Evolutionary conservation across 2,113 vertebrate species (phyloP).

Genomic region (Dascyllus trimaculatus): DNA sequence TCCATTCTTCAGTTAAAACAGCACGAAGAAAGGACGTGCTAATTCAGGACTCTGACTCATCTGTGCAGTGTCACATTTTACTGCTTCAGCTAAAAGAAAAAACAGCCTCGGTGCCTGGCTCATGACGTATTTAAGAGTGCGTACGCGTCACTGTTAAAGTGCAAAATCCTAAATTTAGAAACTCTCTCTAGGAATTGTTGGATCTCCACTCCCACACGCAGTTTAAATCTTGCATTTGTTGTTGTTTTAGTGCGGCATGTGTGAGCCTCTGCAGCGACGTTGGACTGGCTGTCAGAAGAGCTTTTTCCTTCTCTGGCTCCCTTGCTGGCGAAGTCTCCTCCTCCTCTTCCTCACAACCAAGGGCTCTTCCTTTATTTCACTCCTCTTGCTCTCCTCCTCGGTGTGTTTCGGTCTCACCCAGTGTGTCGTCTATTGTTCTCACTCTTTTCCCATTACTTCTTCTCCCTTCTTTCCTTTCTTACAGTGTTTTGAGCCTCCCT

Average conservation of each 20-base stretch:
- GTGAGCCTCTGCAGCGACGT: constrained; percentile 19
- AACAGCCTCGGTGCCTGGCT: not conserved
- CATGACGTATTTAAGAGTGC: not conserved
- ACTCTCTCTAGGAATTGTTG: constrained; percentile 15
- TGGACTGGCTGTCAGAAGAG: constrained; percentile 64
- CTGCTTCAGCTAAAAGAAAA: not conserved
- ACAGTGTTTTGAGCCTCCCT: constrained; percentile 43
- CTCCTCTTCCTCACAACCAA: constrained; percentile 37
- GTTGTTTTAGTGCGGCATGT: constrained; percentile 20
- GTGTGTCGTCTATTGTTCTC: not conserved
- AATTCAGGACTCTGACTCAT: constrained; percentile 53
- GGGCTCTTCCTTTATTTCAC: not conserved
- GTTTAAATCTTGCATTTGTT: constrained; percentile 26
- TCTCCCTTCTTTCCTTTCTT: constrained; percentile 26
- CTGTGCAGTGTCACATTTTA: not conserved
- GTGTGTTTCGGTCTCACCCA: not conserved
- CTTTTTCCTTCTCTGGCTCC: constrained; percentile 34
- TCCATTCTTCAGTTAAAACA: constrained; percentile 48
- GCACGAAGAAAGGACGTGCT: constrained; percentile 33
- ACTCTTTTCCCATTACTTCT: constrained; percentile 4
- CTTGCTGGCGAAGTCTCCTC: constrained; percentile 47
- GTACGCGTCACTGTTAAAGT: constrained; percentile 13
- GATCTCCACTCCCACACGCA: constrained; percentile 40
- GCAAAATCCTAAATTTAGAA: constrained; percentile 31
- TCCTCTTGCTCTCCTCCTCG: not conserved